A percentile compares a stretch with the other conserved stretches of the same genome.
Evolutionary conservation across 2,797 vertebrate genomes (phyloP).

Genomic region (Pristis pectinata): DNA sequence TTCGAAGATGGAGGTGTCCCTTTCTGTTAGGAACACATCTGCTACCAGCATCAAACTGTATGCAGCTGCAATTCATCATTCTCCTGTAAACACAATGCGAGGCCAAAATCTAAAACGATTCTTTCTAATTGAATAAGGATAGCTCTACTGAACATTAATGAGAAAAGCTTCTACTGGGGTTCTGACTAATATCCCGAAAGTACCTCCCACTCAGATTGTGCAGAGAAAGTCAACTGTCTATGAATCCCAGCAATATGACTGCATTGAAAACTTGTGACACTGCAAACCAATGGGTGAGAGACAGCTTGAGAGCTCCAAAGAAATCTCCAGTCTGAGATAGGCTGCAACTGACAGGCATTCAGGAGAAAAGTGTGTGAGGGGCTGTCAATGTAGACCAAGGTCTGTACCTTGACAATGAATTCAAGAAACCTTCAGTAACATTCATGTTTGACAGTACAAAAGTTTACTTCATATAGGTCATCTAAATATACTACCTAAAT

Average conservation of each 20-base stretch:
- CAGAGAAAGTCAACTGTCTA: background rate
- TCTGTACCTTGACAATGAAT: background rate
- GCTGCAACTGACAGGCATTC: background rate
- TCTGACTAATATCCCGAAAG: background rate
- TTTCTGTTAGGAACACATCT: background rate
- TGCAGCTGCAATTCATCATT: background rate
- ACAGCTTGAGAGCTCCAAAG: background rate
- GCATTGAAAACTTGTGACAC: background rate
- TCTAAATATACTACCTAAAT: background rate
- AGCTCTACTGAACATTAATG: background rate
- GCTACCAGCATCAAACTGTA: background rate
- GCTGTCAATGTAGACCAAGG: background rate
- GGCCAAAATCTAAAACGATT: conserved; percentile 11
- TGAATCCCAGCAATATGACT: background rate
- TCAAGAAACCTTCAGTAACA: background rate
- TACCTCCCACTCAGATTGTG: background rate
- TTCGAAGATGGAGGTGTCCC: background rate
- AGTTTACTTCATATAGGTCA: background rate
- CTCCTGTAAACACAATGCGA: background rate
- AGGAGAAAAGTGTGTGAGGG: background rate
- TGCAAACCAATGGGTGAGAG: background rate
- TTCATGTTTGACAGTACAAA: background rate
- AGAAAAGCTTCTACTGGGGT: background rate
- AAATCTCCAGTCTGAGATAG: background rate
- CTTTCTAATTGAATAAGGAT: background rate